Base-by-base conservation (phyloP, 2,797 vertebrate genomes). In the Glyptemys insculpta region DNA sequence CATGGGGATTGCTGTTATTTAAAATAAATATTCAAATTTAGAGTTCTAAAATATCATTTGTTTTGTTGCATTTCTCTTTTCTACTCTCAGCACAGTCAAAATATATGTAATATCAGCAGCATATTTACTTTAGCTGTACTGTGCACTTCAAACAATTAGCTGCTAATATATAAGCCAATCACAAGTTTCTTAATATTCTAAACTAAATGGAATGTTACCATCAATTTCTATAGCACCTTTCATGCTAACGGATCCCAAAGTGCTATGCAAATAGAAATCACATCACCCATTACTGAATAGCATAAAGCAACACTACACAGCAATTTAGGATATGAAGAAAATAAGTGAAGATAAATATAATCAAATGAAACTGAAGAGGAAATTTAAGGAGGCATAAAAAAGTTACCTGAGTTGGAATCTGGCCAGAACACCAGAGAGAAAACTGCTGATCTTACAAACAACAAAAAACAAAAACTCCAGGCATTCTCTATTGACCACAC, bases 181-280 rank as follows among this genome's bases (percentile, higher is more conserved):
- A 50, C 15, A 89, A 49, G 11, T 41, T 97, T 92, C 84, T 80
- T n/a, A 96, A 59, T 7, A 81, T 31, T 27, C 27, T 81, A 90
- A 95, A 37, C 5, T n/a, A 88, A 92, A 83, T n/a, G 27, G 27
- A 84, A 84, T 0, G 0, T 4, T 68, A 65, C 12, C 37, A 65
- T 74, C 44, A 87, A 80, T 54, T 57, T 68, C 49, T 14, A 3
- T 27, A 65, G 1, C 23, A 65, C 31, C 91, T 91, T 79, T 88
- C 49, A 76, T 62, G 16, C 52, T 83, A 91, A 29, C 31, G 52
- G 16, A 81, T 44, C 84, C 57, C 76, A 81, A 90, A 83, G 11
- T 3, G 62, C 12, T 85, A 80, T 62, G 29, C 81, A 86, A 68
- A 79, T 23, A 81, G 49, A 10, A 52, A 8, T 79, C 25, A 52